A percentile compares a stretch with the other conserved stretches of the same genome.
Conservation (phyloP, 2,113 vertebrate genomes). For the Ptyas mucosa region DNA sequence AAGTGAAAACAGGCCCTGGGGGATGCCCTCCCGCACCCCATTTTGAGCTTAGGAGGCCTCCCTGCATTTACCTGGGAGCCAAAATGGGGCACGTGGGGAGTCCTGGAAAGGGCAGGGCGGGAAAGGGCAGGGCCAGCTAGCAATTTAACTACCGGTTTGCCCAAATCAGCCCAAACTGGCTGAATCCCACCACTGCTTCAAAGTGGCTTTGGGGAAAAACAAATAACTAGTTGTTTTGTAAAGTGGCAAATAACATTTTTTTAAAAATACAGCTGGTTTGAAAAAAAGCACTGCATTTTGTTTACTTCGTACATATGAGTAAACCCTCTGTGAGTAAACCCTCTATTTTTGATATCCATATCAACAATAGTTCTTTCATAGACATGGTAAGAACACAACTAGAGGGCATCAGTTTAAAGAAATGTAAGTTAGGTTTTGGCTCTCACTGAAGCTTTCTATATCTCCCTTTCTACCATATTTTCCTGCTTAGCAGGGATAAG, state of each 20-base stretch:
- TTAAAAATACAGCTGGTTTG: not conserved
- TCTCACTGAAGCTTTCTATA: not conserved
- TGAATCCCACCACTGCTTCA: too few relatives aligned
- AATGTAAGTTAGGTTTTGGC: not conserved
- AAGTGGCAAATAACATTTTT: not conserved
- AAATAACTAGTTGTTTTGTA: not conserved
- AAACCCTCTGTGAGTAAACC: too few relatives aligned
- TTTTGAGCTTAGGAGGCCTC: too few relatives aligned
- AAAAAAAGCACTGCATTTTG: not conserved
- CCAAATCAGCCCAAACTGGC: too few relatives aligned
- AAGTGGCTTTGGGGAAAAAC: not conserved
- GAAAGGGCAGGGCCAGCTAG: too few relatives aligned
- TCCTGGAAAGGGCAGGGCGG: too few relatives aligned
- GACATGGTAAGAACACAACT: not conserved
- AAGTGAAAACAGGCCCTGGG: too few relatives aligned
- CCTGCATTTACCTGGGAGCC: too few relatives aligned
- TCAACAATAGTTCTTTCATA: not conserved
- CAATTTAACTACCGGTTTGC: too few relatives aligned
- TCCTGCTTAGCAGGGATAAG: not conserved
- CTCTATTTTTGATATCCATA: too few relatives aligned
- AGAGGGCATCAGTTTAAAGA: not conserved
- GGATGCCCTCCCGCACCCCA: too few relatives aligned
- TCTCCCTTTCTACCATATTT: not conserved
- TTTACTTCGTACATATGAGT: not conserved
- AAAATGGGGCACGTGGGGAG: too few relatives aligned